Evolutionary conservation across 2,888 invertebrate species (phyloP).

Genomic region (Aporophyla nigra): DNA sequence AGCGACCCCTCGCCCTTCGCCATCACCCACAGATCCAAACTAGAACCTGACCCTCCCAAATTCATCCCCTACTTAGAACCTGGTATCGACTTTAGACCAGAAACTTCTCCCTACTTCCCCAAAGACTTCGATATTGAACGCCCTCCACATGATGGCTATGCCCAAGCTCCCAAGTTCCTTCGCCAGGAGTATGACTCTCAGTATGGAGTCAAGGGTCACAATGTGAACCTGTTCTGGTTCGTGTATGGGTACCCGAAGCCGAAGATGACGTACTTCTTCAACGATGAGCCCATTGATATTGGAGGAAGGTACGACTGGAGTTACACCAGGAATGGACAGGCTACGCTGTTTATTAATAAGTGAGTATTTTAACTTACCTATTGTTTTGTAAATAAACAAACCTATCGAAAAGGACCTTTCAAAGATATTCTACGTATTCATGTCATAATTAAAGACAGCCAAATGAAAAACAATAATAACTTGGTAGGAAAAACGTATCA

Average conservation of each 20-base stretch:
- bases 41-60: conserved; percentile 95
- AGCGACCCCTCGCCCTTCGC: conserved; percentile 99
- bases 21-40: conserved; percentile 94
- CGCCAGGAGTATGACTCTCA: conserved; percentile 96
- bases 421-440: too few species aligned
- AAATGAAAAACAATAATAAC: too few species aligned
- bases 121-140: conserved; percentile 97
- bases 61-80: conserved; percentile 95
- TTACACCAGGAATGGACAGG: conserved; percentile 97
- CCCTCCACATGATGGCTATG: conserved; percentile 96
- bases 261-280: conserved; percentile 96
- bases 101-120: conserved; percentile 96
- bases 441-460: too few species aligned
- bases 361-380: conserved; percentile 78
- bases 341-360: conserved; percentile 97
- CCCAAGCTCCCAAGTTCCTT: conserved; percentile 96
- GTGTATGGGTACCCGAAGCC: conserved; percentile 99
- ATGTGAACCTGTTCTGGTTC: conserved; percentile 97
- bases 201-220: conserved; percentile 98
- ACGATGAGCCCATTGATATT: conserved; percentile 95
- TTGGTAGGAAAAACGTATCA: too few species aligned
- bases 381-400: too few species aligned
- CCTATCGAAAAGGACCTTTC: too few species aligned
- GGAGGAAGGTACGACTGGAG: conserved; percentile 96
- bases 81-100: conserved; percentile 95